Evolutionary conservation across 2,888 invertebrate species (phyloP).

Genomic region (Ommatoiulus sabulosus): DNA sequence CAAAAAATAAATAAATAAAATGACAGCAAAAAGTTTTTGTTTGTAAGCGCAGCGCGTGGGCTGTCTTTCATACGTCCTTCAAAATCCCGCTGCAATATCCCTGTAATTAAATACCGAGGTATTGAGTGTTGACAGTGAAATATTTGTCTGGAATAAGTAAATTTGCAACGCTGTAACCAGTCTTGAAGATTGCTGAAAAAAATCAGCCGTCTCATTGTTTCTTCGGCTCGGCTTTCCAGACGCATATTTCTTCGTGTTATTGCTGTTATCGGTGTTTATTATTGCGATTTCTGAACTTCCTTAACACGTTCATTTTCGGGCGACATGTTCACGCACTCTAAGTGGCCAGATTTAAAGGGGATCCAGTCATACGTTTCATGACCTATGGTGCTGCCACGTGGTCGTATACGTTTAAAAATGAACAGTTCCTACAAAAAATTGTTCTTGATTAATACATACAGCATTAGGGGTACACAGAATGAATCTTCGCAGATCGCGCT

Average conservation of each 20-base stretch:
- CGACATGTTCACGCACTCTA: background rate
- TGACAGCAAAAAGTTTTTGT: background rate
- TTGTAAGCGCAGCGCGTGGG: background rate
- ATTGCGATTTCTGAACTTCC: background rate
- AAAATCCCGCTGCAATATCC: background rate
- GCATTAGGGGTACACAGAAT: no score
- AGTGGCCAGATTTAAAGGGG: background rate
- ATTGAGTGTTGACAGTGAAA: background rate
- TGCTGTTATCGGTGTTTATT: background rate
- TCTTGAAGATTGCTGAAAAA: background rate
- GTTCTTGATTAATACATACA: no score
- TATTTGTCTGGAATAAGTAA: conserved; percentile 18
- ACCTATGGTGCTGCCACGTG: no score
- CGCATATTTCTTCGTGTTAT: background rate
- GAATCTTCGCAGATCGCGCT: no score
- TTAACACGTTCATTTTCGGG: background rate
- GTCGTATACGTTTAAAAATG: no score
- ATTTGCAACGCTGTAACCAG: background rate
- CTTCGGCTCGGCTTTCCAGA: background rate
- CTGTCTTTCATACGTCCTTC: background rate
- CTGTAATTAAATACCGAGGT: background rate
- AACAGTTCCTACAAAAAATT: no score
- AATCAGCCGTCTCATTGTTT: conserved; percentile 9
- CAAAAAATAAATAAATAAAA: no score
- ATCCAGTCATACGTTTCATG: no score